These are phyloP conservation scores for Leptodactylus fallax DNA, from an alignment of 2,797 vertebrate genomes.

Conservation along the genomic window DNA sequence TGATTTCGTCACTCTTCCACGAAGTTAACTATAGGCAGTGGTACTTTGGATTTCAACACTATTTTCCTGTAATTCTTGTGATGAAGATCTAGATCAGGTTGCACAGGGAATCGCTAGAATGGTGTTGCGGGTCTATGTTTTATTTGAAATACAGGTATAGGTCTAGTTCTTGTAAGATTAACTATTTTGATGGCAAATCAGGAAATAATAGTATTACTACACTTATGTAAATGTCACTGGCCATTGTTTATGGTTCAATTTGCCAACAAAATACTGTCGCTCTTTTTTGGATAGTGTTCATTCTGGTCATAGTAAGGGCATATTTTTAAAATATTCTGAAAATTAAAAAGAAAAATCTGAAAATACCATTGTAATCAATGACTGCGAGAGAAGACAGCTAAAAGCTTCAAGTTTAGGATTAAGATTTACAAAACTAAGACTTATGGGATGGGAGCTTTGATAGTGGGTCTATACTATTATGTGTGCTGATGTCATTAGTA, in stretches of 20 bases:
- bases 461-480: background rate
- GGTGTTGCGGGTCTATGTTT: too few relatives aligned
- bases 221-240: background rate
- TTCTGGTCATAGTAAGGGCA: background rate
- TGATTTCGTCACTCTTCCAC: too few relatives aligned
- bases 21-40: background rate
- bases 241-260: background rate
- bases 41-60: background rate
- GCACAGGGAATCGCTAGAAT: background rate
- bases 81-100: background rate
- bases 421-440: too few relatives aligned
- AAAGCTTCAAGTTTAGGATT: background rate
- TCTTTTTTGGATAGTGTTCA: background rate
- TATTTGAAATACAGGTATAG: too few relatives aligned
- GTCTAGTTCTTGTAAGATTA: too few relatives aligned
- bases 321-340: background rate
- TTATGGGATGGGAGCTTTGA: too few relatives aligned
- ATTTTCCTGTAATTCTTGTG: background rate
- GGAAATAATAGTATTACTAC: background rate
- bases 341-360: too few relatives aligned
- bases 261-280: too few relatives aligned
- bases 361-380: background rate
- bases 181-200: too few relatives aligned
- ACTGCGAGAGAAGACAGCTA: background rate
- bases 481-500: background rate